Percentiles rank a stretch among this genome's conserved stretches.
phyloP scores from a whole-genome alignment of 1,140 invertebrate genomes.

The Drosophila jambulina region DNA sequence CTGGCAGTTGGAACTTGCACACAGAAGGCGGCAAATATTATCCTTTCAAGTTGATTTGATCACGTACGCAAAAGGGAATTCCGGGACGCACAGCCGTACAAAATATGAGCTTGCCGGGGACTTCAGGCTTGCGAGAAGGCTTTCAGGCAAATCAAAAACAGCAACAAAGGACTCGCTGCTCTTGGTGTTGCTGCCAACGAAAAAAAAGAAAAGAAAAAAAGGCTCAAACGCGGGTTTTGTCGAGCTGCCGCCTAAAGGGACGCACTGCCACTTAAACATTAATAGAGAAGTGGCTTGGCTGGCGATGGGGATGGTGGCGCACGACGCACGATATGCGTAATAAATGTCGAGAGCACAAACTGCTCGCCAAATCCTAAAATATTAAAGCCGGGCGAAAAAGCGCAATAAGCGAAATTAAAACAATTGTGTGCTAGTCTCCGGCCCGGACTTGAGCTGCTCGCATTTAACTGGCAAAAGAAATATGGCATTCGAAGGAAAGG shows the following conservation, averaged over 20 bases:
- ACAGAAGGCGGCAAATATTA: conserved; percentile 80
- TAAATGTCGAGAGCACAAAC: conserved; percentile 71
- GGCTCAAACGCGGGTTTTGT: conserved; percentile 43
- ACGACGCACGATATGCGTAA: conserved; percentile 77
- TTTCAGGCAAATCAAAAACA: conserved; percentile 84
- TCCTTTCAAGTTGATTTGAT: conserved; percentile 85
- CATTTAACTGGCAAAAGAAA: conserved; percentile 66
- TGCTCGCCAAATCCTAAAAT: conserved; percentile 76
- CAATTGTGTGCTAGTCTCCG: conserved; percentile 63
- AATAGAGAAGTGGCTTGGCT: conserved; percentile 68
- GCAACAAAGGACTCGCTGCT: conserved; percentile 62
- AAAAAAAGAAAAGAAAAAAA: background rate
- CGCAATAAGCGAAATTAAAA: conserved; percentile 84
- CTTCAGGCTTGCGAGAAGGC: conserved; percentile 48
- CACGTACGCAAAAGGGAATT: conserved; percentile 85
- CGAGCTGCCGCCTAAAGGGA: conserved; percentile 70
- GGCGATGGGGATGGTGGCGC: conserved; percentile 11
- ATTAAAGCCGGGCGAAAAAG: conserved; percentile 64
- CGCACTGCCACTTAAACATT: conserved; percentile 82
- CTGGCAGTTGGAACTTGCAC: conserved; percentile 32
- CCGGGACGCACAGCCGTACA: conserved; percentile 73
- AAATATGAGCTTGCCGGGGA: conserved; percentile 73
- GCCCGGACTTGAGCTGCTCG: conserved; percentile 24
- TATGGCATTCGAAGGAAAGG: conserved; percentile 66
- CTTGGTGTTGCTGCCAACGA: conserved; percentile 17